These are phyloP conservation scores for Microctenopoma stevenorrisi DNA, from an alignment of 2,797 vertebrate species.

Conservation along the genomic window DNA sequence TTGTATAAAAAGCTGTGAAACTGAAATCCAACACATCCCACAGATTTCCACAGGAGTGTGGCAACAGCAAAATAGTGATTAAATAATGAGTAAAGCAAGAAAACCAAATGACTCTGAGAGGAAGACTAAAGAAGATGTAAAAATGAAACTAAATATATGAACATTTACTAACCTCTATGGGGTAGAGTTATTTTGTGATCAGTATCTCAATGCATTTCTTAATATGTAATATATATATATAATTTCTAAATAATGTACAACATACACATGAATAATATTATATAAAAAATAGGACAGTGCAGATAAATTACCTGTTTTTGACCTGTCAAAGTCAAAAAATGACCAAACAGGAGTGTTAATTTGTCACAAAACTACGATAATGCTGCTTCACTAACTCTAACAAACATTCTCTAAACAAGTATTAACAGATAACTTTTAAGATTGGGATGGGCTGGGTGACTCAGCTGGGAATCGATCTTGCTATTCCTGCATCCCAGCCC, in stretches of 20 bases:
- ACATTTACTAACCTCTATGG: neutral
- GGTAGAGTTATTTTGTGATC: neutral
- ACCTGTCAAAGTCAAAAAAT: too few species aligned
- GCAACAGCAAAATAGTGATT: conserved; percentile 1
- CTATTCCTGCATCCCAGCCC: too few species aligned
- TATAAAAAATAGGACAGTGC: too few species aligned
- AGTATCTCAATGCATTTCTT: neutral
- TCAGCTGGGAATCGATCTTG: too few species aligned
- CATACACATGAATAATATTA: too few species aligned
- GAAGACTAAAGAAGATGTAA: neutral
- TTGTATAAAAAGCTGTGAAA: conserved; percentile 7
- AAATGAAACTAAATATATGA: neutral
- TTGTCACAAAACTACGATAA: too few species aligned
- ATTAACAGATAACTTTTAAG: neutral
- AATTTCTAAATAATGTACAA: neutral
- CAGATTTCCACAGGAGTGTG: neutral
- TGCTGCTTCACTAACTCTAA: too few species aligned
- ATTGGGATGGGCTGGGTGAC: too few species aligned
- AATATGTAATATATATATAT: too few species aligned
- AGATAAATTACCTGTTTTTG: too few species aligned
- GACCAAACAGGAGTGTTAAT: too few species aligned
- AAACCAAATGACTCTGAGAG: neutral
- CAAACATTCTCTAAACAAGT: neutral
- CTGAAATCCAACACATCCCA: conserved; percentile 5
- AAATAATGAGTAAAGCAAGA: neutral